Conservation (phyloP, 1,140 invertebrate genomes). For the Drosophila ambigua region DNA sequence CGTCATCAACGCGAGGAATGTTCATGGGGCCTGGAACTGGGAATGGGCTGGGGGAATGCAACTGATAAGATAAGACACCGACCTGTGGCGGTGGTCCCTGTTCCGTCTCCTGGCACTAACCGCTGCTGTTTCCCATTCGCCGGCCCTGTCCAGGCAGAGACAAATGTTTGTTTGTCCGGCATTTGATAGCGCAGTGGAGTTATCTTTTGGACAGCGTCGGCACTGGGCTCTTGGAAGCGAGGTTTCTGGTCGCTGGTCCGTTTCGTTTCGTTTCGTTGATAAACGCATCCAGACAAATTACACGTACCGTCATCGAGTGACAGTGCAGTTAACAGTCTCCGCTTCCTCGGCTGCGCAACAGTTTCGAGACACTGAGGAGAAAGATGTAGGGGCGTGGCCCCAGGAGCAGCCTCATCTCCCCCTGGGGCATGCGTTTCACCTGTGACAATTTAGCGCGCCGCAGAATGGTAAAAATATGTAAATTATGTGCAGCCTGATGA, state of each 20-base stretch:
- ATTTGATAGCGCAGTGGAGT: conserved; percentile 56
- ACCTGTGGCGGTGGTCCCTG: conserved; percentile 56
- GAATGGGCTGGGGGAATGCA: conserved; percentile 22
- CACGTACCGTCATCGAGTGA: conserved; percentile 31
- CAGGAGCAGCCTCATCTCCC: conserved; percentile 13
- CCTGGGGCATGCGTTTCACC: conserved; percentile 65
- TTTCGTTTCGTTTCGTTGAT: conserved; percentile 15
- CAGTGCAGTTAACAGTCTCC: conserved; percentile 43
- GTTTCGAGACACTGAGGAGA: conserved; percentile 8
- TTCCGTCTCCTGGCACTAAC: conserved; percentile 6
- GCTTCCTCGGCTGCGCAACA: no score
- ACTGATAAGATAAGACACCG: conserved; percentile 63
- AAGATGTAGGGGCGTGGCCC: conserved; percentile 12
- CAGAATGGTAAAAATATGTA: conserved; percentile 71
- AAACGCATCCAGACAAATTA: conserved; percentile 65
- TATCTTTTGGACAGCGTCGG: conserved; percentile 33
- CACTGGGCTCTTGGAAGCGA: not conserved
- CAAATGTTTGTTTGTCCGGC: conserved; percentile 72
- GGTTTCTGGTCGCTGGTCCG: not conserved
- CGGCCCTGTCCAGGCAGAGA: conserved; percentile 44
- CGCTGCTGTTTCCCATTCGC: not conserved
- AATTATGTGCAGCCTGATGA: conserved; percentile 54
- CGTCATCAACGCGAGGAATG: conserved; percentile 37
- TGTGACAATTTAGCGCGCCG: conserved; percentile 72
- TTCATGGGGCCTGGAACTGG: conserved; percentile 1